Evolutionary conservation across 2,888 invertebrate species (phyloP).

Genomic region (Latheticus oryzae): DNA sequence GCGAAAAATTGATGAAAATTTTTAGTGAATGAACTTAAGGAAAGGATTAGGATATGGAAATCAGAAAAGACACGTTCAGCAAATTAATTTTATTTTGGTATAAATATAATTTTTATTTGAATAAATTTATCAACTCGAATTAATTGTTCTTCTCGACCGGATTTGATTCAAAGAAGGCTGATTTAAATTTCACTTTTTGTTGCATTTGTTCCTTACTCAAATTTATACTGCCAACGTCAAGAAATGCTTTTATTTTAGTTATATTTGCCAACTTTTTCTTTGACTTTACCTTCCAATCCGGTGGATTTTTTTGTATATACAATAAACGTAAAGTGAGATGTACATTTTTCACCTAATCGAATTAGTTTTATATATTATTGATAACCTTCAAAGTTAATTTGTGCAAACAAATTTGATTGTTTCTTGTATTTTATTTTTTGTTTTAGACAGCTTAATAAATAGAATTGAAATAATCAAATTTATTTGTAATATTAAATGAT

Average conservation of each 20-base stretch:
- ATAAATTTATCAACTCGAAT: constrained; percentile 26
- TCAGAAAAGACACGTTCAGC: constrained; percentile 75
- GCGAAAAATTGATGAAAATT: constrained; percentile 4
- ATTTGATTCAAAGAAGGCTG: constrained; percentile 28
- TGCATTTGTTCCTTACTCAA: constrained; percentile 34
- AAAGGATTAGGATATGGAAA: constrained; percentile 89
- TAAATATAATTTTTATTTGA: constrained; percentile 34
- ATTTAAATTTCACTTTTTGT: constrained; percentile 33
- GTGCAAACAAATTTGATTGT: constrained; percentile 37
- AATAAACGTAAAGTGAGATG: constrained; percentile 39
- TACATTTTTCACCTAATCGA: constrained; percentile 37
- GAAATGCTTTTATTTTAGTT: constrained; percentile 23
- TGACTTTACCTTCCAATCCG: constrained; percentile 32
- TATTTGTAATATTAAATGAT: constrained; percentile 24
- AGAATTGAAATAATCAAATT: constrained; percentile 33
- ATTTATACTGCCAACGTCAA: constrained; percentile 31
- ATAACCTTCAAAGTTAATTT: constrained; percentile 17
- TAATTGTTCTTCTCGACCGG: constrained; percentile 27
- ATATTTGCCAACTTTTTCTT: constrained; percentile 2
- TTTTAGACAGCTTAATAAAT: constrained; percentile 6
- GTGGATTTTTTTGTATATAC: constrained; percentile 36
- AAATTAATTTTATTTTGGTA: constrained; percentile 47
- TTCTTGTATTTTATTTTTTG: constrained; percentile 13
- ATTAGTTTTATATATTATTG: constrained; percentile 26
- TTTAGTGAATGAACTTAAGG: constrained; percentile 84